These are phyloP conservation scores for Pelodytes ibericus DNA, from an alignment of 2,797 vertebrate species.

Conservation along the genomic window DNA sequence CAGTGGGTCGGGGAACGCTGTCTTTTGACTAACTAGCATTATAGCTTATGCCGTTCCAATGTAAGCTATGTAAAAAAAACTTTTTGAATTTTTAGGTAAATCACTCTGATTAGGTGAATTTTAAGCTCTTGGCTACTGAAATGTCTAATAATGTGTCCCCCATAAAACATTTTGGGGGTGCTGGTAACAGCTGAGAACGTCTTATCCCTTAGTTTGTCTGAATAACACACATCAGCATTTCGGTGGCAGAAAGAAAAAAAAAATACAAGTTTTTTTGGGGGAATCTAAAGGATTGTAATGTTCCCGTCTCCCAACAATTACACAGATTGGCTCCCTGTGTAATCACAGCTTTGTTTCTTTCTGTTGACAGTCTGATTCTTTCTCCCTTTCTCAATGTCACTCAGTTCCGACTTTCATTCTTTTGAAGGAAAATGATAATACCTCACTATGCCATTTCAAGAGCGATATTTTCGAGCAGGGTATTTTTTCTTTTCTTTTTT, in stretches of 20 bases:
- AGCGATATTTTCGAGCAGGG: constrained; percentile 38
- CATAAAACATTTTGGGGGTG: background rate
- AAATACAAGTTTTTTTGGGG: background rate
- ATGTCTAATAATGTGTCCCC: constrained; percentile 15
- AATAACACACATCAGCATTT: constrained; percentile 16
- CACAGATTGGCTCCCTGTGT: constrained; percentile 27
- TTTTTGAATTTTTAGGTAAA: too few relatives aligned
- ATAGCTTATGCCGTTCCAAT: too few relatives aligned
- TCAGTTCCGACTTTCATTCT: constrained; percentile 33
- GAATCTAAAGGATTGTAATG: constrained; percentile 1
- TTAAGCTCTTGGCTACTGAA: background rate
- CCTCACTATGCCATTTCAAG: constrained; percentile 28
- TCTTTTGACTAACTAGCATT: too few relatives aligned
- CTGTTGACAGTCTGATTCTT: constrained; percentile 27
- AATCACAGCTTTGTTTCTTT: constrained; percentile 40
- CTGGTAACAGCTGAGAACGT: background rate
- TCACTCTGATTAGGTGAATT: background rate
- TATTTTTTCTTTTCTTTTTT: too few relatives aligned
- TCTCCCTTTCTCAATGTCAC: constrained; percentile 21
- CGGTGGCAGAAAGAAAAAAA: background rate
- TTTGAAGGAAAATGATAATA: constrained; percentile 44
- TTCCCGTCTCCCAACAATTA: constrained; percentile 20
- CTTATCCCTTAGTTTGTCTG: background rate
- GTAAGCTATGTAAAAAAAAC: too few relatives aligned
- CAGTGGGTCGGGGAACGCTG: too few relatives aligned